Evolutionary conservation across 2,888 invertebrate genomes (phyloP).

Genomic region (Adelognathus sp.): DNA sequence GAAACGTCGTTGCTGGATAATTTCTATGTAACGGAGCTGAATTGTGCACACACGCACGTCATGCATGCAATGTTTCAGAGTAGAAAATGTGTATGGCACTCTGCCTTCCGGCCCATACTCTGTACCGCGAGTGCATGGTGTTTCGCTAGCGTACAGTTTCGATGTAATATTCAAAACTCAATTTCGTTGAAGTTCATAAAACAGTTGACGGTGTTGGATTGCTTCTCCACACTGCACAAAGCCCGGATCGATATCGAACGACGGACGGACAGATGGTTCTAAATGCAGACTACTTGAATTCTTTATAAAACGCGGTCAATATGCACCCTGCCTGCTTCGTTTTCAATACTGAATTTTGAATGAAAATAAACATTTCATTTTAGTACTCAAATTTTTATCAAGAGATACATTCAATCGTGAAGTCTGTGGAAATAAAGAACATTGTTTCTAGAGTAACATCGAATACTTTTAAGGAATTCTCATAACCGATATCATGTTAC

Average conservation of each 20-base stretch:
- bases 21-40: slow-evolving; percentile 28
- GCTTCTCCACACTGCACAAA: not conserved
- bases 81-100: not conserved
- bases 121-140: not conserved
- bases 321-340: not conserved
- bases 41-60: not conserved
- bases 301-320: not conserved
- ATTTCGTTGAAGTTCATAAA: not conserved
- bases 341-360: not conserved
- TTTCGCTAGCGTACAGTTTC: not conserved
- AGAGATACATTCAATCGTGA: too few species aligned
- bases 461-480: not conserved
- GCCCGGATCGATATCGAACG: not conserved
- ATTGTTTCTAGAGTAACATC: too few species aligned
- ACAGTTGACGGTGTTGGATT: not conserved
- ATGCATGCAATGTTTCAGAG: slow-evolving; percentile 9
- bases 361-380: not conserved
- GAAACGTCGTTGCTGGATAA: slow-evolving; percentile 31
- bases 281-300: not conserved
- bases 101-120: not conserved
- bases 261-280: not conserved
- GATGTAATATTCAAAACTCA: slow-evolving; percentile 17
- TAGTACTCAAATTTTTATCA: too few species aligned
- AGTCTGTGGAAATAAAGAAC: too few species aligned
- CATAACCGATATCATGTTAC: not conserved